Evolutionary conservation across 2,113 vertebrate genomes (phyloP), one percentile per base, ranked within the genome.

Genomic region (Pedetes capensis): DNA sequence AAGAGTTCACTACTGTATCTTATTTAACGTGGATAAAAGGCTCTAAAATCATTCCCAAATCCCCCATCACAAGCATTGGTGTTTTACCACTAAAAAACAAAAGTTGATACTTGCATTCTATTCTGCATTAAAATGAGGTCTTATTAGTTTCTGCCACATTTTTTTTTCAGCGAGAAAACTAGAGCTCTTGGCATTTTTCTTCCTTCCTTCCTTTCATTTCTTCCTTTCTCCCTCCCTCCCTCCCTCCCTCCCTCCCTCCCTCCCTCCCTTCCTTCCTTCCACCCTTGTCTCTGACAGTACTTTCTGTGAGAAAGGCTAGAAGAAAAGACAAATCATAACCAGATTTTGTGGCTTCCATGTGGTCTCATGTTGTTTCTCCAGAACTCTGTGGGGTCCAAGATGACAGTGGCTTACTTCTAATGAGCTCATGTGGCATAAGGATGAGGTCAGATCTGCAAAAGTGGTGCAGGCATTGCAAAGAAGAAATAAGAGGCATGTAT

Each of bases 161-260:
- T 93, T 89, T 84, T 93, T 93, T 89, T 74, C 29, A 69, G 14
- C 53, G 53, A 61, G 57, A 94, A 96, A 91, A 68, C 81, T 63
- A 94, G 22, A 69, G 6, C 8, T 76, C 57, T 59, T 75, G 8
- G 8, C 34, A 37, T 20, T 10, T 29, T 37, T 64, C 22, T 18
- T 34, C 42, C 20, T 27, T 44, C 25, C 27, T 39, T 53, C 55
- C 6, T 49, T 2, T 9, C 23, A 32, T 66, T 3, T 9, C 23
- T 14, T 2, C 4, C 29, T 25, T 5, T 16, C 14, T 61, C 8
- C 6, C 59, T 2, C 13, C 23, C 34, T 66, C 4, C 13, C 23
- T 14, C 3, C 4, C 29, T 25, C 7, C 22, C 14, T 61, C 8
- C 23, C 23, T 27, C 20, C 23, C 17, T 69, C 22, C 27, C 39